Percentiles rank a stretch among this genome's conserved stretches.
Evolutionary conservation across 2,113 vertebrate genomes (phyloP).

Genomic region (Calyptomena viridis): DNA sequence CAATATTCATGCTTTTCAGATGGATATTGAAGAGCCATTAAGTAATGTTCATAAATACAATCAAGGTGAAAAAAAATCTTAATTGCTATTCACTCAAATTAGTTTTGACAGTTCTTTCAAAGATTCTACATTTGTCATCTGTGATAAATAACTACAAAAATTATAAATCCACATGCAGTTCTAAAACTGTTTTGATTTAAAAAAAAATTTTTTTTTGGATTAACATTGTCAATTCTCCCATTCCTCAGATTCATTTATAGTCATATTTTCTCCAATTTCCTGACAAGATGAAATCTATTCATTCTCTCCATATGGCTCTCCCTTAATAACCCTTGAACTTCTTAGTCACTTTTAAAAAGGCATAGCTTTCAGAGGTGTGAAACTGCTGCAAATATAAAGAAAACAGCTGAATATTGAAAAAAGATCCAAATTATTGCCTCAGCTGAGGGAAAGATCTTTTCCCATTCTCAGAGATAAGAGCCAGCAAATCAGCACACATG

Average conservation of each 20-base stretch:
- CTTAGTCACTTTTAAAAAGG: not conserved
- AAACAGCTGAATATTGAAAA: not conserved
- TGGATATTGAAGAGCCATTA: not conserved
- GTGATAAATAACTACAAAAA: not conserved
- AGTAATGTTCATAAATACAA: not conserved
- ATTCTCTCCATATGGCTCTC: not conserved
- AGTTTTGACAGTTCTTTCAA: not conserved
- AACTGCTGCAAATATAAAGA: not conserved
- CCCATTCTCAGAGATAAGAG: constrained; percentile 7
- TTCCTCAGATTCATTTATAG: not conserved
- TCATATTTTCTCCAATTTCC: not conserved
- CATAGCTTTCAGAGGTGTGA: not conserved
- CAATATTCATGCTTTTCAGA: not conserved
- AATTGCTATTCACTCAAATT: not conserved
- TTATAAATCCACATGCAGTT: not conserved
- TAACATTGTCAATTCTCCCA: not conserved
- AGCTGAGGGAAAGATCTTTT: constrained; percentile 31
- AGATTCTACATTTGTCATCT: not conserved
- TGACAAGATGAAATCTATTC: not conserved
- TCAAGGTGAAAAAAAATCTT: not conserved
- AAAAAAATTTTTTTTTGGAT: not conserved
- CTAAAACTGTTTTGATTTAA: not conserved
- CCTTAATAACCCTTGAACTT: not conserved
- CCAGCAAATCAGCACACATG: constrained; percentile 5
- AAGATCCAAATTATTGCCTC: constrained; percentile 19